Evolutionary conservation across 2,113 vertebrate genomes (phyloP).

Genomic region (Numida meleagris): DNA sequence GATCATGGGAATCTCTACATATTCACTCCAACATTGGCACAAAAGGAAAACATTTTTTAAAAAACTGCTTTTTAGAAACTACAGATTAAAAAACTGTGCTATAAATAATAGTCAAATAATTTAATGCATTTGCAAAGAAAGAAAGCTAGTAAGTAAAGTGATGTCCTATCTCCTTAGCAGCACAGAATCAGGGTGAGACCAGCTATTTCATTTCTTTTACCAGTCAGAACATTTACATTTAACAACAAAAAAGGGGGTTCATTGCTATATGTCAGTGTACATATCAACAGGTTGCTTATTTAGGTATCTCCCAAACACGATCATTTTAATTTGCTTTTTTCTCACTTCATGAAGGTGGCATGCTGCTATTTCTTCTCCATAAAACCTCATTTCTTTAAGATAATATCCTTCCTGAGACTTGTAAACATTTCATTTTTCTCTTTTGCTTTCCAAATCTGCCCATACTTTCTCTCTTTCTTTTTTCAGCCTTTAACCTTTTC

Average conservation of each 20-base stretch:
- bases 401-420: neutral
- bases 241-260: neutral
- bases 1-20: neutral
- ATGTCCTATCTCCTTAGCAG: neutral
- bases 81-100: neutral
- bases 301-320: neutral
- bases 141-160: neutral
- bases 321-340: neutral
- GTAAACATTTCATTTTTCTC: neutral
- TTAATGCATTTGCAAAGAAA: neutral
- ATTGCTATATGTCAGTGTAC: neutral
- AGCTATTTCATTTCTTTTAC: neutral
- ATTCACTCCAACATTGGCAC: neutral
- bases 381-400: neutral
- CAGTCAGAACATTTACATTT: neutral
- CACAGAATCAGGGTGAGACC: neutral
- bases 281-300: neutral
- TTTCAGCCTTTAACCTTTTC: neutral
- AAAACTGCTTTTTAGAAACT: neutral
- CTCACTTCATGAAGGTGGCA: rapidly evolving
- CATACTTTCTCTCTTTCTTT: neutral
- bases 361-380: neutral
- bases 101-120: neutral
- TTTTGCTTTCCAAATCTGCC: neutral
- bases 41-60: neutral